These are phyloP conservation scores for Trachelipus rathkii DNA, from an alignment of 1,140 invertebrate species.

Conservation along the genomic window DNA sequence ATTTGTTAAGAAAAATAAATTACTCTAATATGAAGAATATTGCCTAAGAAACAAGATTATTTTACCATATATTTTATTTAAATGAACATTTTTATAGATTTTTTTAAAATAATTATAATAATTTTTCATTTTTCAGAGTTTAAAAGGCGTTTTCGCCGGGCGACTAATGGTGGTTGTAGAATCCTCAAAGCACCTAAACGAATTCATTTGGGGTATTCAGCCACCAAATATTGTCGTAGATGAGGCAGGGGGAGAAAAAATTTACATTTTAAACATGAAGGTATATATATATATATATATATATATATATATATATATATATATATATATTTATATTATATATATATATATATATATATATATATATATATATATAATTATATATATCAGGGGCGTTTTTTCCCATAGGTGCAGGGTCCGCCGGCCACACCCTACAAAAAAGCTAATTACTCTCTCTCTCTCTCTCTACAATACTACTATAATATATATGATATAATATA, in stretches of 20 bases:
- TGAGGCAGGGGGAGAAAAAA: background rate
- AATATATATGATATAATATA: no score
- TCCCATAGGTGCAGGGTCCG: background rate
- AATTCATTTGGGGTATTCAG: background rate
- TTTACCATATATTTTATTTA: no score
- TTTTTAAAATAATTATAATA: no score
- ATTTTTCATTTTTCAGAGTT: background rate
- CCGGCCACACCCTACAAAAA: no score
- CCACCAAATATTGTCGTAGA: background rate
- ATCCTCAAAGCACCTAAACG: background rate
- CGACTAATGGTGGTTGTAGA: background rate
- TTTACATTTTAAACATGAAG: slow-evolving; percentile 1
- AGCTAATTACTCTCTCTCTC: no score
- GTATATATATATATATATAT: background rate
- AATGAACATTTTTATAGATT: no score
- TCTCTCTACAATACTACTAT: no score
- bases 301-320: background rate
- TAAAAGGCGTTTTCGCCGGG: background rate
- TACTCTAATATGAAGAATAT: no score
- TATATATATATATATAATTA: background rate
- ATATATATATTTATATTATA: background rate
- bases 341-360: background rate
- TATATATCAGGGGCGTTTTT: no score
- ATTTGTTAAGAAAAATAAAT: no score
- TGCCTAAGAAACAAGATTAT: no score